Evolutionary conservation across 2,888 invertebrate genomes (phyloP).

Genomic region (Agriopis leucophaearia): DNA sequence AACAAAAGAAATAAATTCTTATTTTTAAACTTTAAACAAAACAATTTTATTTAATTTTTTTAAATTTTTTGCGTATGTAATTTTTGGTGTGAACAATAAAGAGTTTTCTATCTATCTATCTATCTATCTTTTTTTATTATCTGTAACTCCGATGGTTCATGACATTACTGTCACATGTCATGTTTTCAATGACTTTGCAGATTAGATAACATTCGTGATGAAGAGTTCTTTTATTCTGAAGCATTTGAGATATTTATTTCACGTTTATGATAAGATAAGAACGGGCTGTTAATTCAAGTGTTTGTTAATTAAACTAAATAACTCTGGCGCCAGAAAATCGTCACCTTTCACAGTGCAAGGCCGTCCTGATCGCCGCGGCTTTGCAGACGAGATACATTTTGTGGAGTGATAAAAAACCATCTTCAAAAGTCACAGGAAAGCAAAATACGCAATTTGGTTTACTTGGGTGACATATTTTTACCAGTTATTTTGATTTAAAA

Average conservation of each 20-base stretch:
- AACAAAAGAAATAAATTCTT: too few relatives aligned
- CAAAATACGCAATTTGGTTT: too few relatives aligned
- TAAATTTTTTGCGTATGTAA: too few relatives aligned
- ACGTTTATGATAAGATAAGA: slow-evolving; percentile 20
- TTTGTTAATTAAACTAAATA: slow-evolving; percentile 32
- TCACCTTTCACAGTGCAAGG: slow-evolving; percentile 59
- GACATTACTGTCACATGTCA: slow-evolving; percentile 14
- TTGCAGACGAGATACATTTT: slow-evolving; percentile 26
- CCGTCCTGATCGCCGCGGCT: slow-evolving; percentile 23
- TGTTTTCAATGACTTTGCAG: slow-evolving; percentile 1
- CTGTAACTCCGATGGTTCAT: neutral
- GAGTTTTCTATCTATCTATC: too few relatives aligned
- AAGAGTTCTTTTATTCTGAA: slow-evolving; percentile 6
- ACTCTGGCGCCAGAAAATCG: slow-evolving; percentile 54
- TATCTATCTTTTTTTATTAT: neutral
- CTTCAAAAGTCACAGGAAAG: too few relatives aligned
- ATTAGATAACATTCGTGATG: slow-evolving; percentile 6
- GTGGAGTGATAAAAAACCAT: neutral
- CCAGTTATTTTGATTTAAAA: too few relatives aligned
- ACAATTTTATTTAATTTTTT: too few relatives aligned
- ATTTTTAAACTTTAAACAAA: too few relatives aligned
- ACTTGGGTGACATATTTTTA: too few relatives aligned
- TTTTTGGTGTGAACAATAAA: too few relatives aligned
- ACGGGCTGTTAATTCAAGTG: slow-evolving; percentile 8
- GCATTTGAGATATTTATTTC: slow-evolving; percentile 9